Evolutionary conservation across 2,888 invertebrate genomes (phyloP).

Genomic region (Elgonia sp.): DNA sequence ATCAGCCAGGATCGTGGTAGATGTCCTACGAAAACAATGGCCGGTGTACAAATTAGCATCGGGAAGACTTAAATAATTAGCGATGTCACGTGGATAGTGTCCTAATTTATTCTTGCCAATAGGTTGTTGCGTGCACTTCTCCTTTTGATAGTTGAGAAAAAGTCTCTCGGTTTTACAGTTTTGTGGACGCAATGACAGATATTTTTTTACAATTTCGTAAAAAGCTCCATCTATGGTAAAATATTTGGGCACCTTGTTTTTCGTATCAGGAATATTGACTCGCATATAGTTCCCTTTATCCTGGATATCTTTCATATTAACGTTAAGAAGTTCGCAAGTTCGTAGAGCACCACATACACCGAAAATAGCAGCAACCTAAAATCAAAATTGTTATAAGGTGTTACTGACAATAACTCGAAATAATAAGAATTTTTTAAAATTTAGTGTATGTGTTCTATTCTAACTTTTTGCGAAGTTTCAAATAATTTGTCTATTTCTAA

Average conservation of each 20-base stretch:
- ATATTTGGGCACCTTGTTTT: conserved; percentile 17
- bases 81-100: conserved; percentile 26
- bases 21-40: conserved; percentile 38
- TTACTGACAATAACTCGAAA: too few relatives aligned
- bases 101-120: conserved; percentile 54
- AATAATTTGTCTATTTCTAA: too few relatives aligned
- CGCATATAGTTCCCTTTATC: conserved; percentile 14
- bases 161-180: conserved; percentile 17
- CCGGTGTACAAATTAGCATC: conserved; percentile 36
- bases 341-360: conserved; percentile 37
- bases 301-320: conserved; percentile 23
- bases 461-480: too few relatives aligned
- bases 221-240: conserved; percentile 30
- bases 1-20: conserved; percentile 1
- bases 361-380: conserved; percentile 36
- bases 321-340: conserved; percentile 31
- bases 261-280: conserved; percentile 34
- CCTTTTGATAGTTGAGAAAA: conserved; percentile 42
- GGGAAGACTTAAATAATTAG: conserved; percentile 30
- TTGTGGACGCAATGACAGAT: conserved; percentile 34
- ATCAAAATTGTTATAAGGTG: not conserved
- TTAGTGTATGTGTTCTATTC: too few relatives aligned
- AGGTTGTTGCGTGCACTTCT: conserved; percentile 33
- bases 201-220: conserved; percentile 30
- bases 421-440: too few relatives aligned